These are phyloP conservation scores for Spinibarbus caldwelli DNA, from an alignment of 2,797 vertebrate species.

Conservation along the genomic window DNA sequence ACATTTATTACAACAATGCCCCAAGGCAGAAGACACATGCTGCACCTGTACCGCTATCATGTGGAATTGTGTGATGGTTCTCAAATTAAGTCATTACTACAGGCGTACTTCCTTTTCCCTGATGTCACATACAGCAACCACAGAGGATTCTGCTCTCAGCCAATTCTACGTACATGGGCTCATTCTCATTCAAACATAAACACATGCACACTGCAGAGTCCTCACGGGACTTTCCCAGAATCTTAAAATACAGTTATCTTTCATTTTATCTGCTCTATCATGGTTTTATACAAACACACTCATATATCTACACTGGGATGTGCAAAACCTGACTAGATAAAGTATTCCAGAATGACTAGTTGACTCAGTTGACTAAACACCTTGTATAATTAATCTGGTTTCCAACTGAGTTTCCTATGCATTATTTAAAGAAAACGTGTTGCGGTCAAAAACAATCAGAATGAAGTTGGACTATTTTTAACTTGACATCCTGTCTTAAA, in stretches of 20 bases:
- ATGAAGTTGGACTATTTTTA: neutral
- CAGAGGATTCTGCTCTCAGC: conserved; percentile 27
- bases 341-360: neutral
- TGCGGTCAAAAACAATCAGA: neutral
- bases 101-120: conserved; percentile 58
- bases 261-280: neutral
- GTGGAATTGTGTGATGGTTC: conserved; percentile 68
- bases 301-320: neutral
- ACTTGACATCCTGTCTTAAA: neutral
- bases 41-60: conserved; percentile 74
- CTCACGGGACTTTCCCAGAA: conserved; percentile 2
- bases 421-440: neutral
- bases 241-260: conserved; percentile 21
- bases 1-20: conserved; percentile 61
- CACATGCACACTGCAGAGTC: conserved; percentile 1
- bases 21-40: conserved; percentile 67
- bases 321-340: neutral
- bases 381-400: neutral
- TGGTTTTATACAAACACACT: neutral
- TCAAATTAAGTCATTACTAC: conserved; percentile 75
- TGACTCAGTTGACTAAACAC: neutral
- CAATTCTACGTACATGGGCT: conserved; percentile 2
- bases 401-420: neutral
- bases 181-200: conserved; percentile 35
- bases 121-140: conserved; percentile 16